Percentiles rank a stretch among this genome's conserved stretches.
phyloP scores from a whole-genome alignment of 2,797 vertebrate species.

The Borostomias antarcticus region DNA sequence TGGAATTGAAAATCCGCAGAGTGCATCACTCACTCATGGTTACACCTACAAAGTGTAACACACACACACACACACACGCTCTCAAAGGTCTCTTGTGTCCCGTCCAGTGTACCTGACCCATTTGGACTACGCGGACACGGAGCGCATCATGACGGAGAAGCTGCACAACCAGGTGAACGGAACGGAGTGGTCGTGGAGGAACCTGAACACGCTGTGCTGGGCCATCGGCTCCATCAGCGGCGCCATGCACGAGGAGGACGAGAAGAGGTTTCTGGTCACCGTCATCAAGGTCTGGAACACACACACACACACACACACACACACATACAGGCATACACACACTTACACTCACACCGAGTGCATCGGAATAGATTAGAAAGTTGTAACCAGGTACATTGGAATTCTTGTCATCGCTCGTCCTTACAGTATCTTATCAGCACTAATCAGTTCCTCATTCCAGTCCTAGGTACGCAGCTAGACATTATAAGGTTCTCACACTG shows the following conservation, averaged over 20 bases:
- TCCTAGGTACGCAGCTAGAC: too few species aligned
- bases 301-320: neutral
- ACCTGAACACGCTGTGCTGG: constrained; percentile 90
- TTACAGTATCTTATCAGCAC: too few species aligned
- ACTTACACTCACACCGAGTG: too few species aligned
- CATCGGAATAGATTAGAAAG: too few species aligned
- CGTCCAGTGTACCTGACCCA: constrained; percentile 88
- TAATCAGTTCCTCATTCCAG: too few species aligned
- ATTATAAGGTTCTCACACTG: too few species aligned
- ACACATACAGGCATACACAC: too few species aligned
- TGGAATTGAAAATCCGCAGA: too few species aligned
- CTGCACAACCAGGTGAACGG: constrained; percentile 92
- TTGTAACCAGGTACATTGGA: neutral
- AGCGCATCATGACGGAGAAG: constrained; percentile 92
- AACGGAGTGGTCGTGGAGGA: constrained; percentile 91
- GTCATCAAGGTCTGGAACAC: constrained; percentile 84
- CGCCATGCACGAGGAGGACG: constrained; percentile 91
- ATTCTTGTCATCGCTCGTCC: too few species aligned
- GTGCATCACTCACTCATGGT: neutral
- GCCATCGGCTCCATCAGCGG: constrained; percentile 92
- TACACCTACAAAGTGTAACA: neutral
- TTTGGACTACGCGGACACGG: constrained; percentile 89
- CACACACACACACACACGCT: neutral
- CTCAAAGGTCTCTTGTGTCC: neutral
- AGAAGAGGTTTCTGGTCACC: constrained; percentile 90